Evolutionary conservation across 2,113 vertebrate genomes (phyloP), one percentile per base, ranked within the genome.

Genomic region (Cromileptes altivelis): DNA sequence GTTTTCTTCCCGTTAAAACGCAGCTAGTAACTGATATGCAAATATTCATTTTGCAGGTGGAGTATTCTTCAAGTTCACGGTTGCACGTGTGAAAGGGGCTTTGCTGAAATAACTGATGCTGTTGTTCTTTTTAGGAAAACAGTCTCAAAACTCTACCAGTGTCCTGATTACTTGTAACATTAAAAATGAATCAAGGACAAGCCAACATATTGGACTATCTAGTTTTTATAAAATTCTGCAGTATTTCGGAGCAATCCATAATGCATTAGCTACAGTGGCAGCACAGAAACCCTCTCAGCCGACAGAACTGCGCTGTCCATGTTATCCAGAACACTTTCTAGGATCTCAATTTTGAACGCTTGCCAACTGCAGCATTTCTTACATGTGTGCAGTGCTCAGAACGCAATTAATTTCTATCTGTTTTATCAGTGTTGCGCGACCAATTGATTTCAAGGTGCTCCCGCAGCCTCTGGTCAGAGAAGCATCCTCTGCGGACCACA

Each of bases 391-490:
- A 7, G 58, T 12, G 17, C 70, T 37, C 63, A 50, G 58, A 25
- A 80, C 63, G 78, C 50, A 63, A 4, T 88, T 80, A 52, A 70
- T 64, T 65, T 52, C n/a, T 57, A 25, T 76, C 77, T 56, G 50
- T 71, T 61, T 19, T 80, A 33, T 71, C 70, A 52, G 45, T 74
- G 85, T 71, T 71, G 63, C 37, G 7, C 27, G 15, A 73, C 45
- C 52, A 69, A 76, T 89, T 83, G 85, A 87, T 91, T 85, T 75
- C 53, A 63, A 70, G 75, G 52, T 62, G 70, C 72, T 82, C 56
- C 80, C 67, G 87, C 82, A 80, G 87, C 88, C 86, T 81, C 82
- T 75, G 84, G 85, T 85, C 81, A 75, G 8, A 75, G 83, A 61
- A 62, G 70, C 80, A 23, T 77, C 84, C 90, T 77, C 84, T 89